phyloP scores from a whole-genome alignment of 2,888 invertebrate genomes.

The Phalangium opilio region DNA sequence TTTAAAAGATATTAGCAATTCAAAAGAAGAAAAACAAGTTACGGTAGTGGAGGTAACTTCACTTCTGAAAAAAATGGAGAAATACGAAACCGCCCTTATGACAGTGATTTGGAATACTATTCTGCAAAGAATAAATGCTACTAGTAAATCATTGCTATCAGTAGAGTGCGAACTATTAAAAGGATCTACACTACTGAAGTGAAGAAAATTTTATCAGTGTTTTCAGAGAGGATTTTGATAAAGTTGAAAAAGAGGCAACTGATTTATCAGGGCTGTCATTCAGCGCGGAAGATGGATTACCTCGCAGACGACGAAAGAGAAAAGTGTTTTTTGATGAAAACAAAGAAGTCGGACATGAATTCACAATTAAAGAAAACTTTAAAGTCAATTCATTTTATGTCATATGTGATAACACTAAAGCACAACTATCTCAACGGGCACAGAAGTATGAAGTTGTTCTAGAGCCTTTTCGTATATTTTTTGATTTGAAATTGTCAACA shows the following conservation, averaged over 20 bases:
- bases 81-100: no score
- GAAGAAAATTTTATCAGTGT: not conserved
- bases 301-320: not conserved
- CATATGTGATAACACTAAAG: not conserved
- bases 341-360: not conserved
- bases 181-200: not conserved
- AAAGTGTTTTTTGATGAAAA: not conserved
- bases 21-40: no score
- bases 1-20: no score
- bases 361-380: not conserved
- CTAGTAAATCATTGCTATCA: not conserved
- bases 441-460: not conserved
- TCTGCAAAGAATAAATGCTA: constrained; percentile 3
- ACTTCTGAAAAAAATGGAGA: no score
- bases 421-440: not conserved
- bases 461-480: no score
- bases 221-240: not conserved
- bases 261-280: no score
- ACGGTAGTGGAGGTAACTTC: no score
- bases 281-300: not conserved
- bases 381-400: not conserved
- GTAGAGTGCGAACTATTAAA: constrained; percentile 5
- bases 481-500: not conserved
- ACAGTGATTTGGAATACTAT: constrained; percentile 9
- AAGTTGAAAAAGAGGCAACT: not conserved